A percentile compares a stretch with the other conserved stretches of the same genome.
These are phyloP conservation scores for Chionodraco myersi DNA, from an alignment of 2,113 vertebrate genomes.

Conservation along the genomic window DNA sequence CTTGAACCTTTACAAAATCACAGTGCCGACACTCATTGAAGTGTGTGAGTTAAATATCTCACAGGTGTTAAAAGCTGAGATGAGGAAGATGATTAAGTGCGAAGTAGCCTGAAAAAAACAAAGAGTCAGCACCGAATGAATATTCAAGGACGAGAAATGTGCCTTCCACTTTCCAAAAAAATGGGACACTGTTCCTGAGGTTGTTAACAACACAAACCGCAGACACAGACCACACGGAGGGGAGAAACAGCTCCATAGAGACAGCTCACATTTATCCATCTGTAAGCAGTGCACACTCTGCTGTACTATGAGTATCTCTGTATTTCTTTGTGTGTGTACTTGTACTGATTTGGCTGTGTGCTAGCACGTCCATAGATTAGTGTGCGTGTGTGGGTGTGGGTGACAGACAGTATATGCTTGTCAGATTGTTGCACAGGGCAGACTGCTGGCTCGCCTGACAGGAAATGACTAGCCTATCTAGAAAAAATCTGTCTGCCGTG, in stretches of 20 bases:
- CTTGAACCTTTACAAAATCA: too few relatives aligned
- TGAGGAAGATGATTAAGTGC: slow-evolving; percentile 17
- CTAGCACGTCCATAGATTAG: background rate
- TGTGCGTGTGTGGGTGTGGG: slow-evolving; percentile 1
- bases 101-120: slow-evolving; percentile 16
- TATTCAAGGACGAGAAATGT: slow-evolving; percentile 30
- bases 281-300: background rate
- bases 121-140: slow-evolving; percentile 16
- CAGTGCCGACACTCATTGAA: too few relatives aligned
- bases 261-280: background rate
- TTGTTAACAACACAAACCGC: slow-evolving; percentile 58
- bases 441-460: slow-evolving; percentile 49
- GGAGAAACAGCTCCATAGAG: slow-evolving; percentile 38
- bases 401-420: slow-evolving; percentile 49
- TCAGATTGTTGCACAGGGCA: slow-evolving; percentile 65
- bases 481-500: slow-evolving; percentile 53
- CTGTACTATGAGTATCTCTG: background rate
- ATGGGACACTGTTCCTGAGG: slow-evolving; percentile 58
- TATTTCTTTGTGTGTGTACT: slow-evolving; percentile 15
- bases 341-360: background rate
- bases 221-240: slow-evolving; percentile 21
- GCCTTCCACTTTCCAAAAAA: slow-evolving; percentile 34
- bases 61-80: background rate
- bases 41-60: background rate
- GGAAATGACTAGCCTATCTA: slow-evolving; percentile 69